Evolutionary conservation across 2,797 vertebrate genomes (phyloP).

Genomic region (Miichthys miiuy): DNA sequence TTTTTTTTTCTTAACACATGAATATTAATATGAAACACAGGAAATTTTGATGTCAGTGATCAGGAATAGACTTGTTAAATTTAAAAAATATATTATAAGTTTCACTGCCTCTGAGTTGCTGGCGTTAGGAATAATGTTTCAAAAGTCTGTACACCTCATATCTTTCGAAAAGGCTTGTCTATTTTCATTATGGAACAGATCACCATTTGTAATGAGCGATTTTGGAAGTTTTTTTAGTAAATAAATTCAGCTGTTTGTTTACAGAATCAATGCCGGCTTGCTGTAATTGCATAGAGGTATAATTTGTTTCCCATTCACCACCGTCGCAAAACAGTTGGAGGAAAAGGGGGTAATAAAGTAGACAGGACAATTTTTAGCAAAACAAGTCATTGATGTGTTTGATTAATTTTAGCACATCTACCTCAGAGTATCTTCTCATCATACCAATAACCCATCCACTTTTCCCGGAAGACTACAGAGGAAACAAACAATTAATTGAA

Average conservation of each 20-base stretch:
- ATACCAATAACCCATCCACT: constrained; percentile 42
- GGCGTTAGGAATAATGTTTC: constrained; percentile 40
- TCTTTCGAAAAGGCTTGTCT: constrained; percentile 55
- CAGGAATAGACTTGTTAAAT: constrained; percentile 70
- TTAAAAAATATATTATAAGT: constrained; percentile 40
- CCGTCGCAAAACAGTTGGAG: constrained; percentile 33
- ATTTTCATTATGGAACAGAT: constrained; percentile 62
- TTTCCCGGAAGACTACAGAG: constrained; percentile 60
- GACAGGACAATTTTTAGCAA: constrained; percentile 53
- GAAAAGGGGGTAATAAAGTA: constrained; percentile 45
- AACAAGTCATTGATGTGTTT: constrained; percentile 67
- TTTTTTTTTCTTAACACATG: constrained; percentile 63
- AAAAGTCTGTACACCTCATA: constrained; percentile 44
- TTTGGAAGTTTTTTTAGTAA: constrained; percentile 67
- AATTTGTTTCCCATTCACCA: constrained; percentile 41
- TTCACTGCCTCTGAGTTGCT: constrained; percentile 38
- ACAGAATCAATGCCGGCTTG: constrained; percentile 40
- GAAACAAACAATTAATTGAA: constrained; percentile 78
- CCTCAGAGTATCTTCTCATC: constrained; percentile 62
- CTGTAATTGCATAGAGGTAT: constrained; percentile 41
- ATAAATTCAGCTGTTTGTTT: constrained; percentile 77
- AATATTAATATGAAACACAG: constrained; percentile 79
- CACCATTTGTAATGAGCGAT: constrained; percentile 54
- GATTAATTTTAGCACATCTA: constrained; percentile 75
- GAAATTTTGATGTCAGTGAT: constrained; percentile 75